Evolutionary conservation across 64 coral and sea anemone genomes (phyloP).

Genomic region (Montipora foliosa): DNA sequence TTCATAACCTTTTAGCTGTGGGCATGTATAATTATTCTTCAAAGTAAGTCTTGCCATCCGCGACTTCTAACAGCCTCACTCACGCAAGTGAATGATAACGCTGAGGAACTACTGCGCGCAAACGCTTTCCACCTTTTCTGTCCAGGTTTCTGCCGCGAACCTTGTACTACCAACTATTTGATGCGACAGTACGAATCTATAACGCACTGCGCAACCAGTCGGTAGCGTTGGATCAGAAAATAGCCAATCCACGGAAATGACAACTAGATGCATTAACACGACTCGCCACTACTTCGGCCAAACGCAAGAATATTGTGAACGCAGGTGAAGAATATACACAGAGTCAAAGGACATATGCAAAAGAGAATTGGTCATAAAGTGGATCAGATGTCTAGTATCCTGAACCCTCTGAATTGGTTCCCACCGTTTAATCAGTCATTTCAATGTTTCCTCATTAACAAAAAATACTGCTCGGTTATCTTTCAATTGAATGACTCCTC

Average conservation of each 20-base stretch:
- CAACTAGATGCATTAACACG: constrained; percentile 40
- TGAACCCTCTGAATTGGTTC: constrained; percentile 90
- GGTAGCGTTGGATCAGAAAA: constrained; percentile 36
- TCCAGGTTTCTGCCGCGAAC: constrained; percentile 58
- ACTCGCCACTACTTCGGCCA: constrained; percentile 56
- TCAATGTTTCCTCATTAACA: too few species aligned
- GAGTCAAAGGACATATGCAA: constrained; percentile 44
- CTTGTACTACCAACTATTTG: constrained; percentile 6
- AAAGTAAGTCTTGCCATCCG: constrained; percentile 71
- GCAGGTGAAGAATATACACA: constrained; percentile 43
- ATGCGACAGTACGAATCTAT: constrained; percentile 24
- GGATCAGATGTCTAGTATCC: constrained; percentile 14
- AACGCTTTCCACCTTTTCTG: constrained; percentile 54
- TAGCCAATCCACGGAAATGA: constrained; percentile 57
- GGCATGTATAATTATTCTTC: constrained; percentile 19
- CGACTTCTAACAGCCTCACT: constrained; percentile 56
- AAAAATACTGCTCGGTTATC: too few species aligned
- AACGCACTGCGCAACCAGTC: constrained; percentile 21
- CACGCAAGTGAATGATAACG: constrained; percentile 49
- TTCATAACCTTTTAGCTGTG: constrained; percentile 57
- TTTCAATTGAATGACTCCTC: neutral
- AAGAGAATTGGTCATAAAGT: constrained; percentile 64
- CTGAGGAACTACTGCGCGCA: constrained; percentile 28
- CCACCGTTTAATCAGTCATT: constrained; percentile 98
- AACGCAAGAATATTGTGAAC: constrained; percentile 48